Conservation (phyloP, 2,888 invertebrate species). For the Hypena proboscidalis region DNA sequence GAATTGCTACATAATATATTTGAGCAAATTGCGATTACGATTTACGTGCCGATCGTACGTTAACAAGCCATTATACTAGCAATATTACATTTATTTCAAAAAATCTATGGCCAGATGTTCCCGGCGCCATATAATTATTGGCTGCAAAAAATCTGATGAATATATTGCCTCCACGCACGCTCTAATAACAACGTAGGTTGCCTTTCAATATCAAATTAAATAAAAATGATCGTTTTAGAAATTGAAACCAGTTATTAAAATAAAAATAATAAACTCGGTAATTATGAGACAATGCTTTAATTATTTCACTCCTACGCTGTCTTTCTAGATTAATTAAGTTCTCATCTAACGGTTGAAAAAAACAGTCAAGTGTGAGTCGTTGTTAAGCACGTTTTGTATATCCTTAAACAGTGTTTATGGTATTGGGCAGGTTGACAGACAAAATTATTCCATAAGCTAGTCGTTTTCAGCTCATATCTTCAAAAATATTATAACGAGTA, state of each 20-base stretch:
- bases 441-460: too few species aligned
- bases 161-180: slow-evolving; percentile 24
- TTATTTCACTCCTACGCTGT: too few species aligned
- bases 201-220: slow-evolving; percentile 7
- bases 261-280: too few species aligned
- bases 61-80: slow-evolving; percentile 10
- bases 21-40: slow-evolving; percentile 9
- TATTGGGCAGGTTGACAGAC: too few species aligned
- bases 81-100: slow-evolving; percentile 20
- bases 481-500: too few species aligned
- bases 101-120: slow-evolving; percentile 17
- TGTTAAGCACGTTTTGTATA: too few species aligned
- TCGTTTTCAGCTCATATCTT: too few species aligned
- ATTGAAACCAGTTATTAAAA: slow-evolving; percentile 5
- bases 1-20: neutral
- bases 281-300: too few species aligned
- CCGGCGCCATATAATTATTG: slow-evolving; percentile 39
- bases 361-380: too few species aligned
- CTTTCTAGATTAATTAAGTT: too few species aligned
- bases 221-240: slow-evolving; percentile 5
- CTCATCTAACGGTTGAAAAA: too few species aligned
- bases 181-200: slow-evolving; percentile 20
- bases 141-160: slow-evolving; percentile 32
- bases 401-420: too few species aligned
- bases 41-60: slow-evolving; percentile 13